A percentile compares a stretch with the other conserved stretches of the same genome.
Evolutionary conservation across 2,888 invertebrate species (phyloP).

Genomic region (Aspidiotus destructor): DNA sequence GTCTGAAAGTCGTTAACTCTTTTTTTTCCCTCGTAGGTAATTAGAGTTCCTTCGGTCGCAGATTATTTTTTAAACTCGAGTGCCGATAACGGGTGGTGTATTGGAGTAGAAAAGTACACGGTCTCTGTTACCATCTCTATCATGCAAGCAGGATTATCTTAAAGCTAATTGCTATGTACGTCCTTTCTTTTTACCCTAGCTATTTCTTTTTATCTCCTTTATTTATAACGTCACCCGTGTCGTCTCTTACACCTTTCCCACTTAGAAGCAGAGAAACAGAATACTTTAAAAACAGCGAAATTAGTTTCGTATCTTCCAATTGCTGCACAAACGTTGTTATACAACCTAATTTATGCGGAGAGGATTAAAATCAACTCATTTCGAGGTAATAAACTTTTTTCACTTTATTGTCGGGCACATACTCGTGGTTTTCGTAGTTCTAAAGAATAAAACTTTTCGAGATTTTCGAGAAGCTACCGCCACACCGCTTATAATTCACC

Average conservation of each 20-base stretch:
- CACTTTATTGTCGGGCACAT: neutral
- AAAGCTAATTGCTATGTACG: slow-evolving; percentile 29
- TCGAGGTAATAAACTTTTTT: slow-evolving; percentile 15
- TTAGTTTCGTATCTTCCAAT: slow-evolving; percentile 12
- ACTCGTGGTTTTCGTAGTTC: no score
- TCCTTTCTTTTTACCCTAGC: slow-evolving; percentile 12
- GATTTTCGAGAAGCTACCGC: no score
- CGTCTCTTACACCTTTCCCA: neutral
- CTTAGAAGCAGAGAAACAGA: neutral
- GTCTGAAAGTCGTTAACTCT: slow-evolving; percentile 27
- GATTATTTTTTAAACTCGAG: slow-evolving; percentile 11
- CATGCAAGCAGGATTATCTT: slow-evolving; percentile 26
- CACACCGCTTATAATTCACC: no score
- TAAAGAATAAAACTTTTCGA: no score
- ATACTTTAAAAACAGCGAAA: slow-evolving; percentile 26
- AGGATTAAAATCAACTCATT: slow-evolving; percentile 26
- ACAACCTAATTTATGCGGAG: slow-evolving; percentile 26
- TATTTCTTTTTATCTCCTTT: slow-evolving; percentile 30
- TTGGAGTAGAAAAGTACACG: slow-evolving; percentile 11
- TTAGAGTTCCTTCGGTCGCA: slow-evolving; percentile 21
- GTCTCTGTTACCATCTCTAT: slow-evolving; percentile 7
- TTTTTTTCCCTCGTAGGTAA: slow-evolving; percentile 23
- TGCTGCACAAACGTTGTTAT: neutral
- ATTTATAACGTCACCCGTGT: slow-evolving; percentile 18
- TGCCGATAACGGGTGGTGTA: slow-evolving; percentile 3